A percentile compares a stretch with the other conserved stretches of the same genome.
phyloP scores from a whole-genome alignment of 1,140 invertebrate genomes.

The Nylanderia fulva region DNA sequence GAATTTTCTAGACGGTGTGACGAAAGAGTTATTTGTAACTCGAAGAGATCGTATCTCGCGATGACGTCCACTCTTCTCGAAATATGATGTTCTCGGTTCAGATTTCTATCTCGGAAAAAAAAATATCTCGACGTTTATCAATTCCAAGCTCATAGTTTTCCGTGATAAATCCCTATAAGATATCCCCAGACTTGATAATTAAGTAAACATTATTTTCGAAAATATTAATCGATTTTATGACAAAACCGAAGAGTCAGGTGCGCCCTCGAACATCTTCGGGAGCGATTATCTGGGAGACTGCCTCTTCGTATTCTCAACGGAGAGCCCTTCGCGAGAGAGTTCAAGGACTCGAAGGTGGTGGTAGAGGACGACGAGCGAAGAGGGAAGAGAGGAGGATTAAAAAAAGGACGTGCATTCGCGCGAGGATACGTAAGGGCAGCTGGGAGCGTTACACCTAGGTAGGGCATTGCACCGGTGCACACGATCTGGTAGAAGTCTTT shows the following conservation, averaged over 20 bases:
- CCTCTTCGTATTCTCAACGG: constrained; percentile 50
- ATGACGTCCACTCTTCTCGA: neutral
- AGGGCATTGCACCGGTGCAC: constrained; percentile 83
- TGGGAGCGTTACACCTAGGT: constrained; percentile 84
- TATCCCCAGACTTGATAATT: neutral
- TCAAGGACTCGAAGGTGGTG: constrained; percentile 79
- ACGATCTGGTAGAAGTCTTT: constrained; percentile 71
- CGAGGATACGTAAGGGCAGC: constrained; percentile 79
- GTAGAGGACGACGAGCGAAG: constrained; percentile 40
- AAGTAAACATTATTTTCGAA: neutral
- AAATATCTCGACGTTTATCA: neutral
- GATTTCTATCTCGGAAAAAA: neutral
- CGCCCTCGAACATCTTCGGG: constrained; percentile 15
- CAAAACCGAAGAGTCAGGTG: too few relatives aligned
- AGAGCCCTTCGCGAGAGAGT: constrained; percentile 75
- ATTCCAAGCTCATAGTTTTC: neutral
- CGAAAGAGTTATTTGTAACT: constrained; percentile 6
- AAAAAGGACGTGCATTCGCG: constrained; percentile 55
- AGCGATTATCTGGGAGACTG: neutral
- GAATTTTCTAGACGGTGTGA: constrained; percentile 49
- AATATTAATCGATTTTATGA: neutral
- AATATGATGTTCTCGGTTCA: neutral
- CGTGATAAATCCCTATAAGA: neutral
- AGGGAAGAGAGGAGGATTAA: constrained; percentile 49
- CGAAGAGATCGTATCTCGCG: constrained; percentile 31